Conservation (phyloP, 2,113 vertebrate species). For the Nannobrachium achirus region DNA sequence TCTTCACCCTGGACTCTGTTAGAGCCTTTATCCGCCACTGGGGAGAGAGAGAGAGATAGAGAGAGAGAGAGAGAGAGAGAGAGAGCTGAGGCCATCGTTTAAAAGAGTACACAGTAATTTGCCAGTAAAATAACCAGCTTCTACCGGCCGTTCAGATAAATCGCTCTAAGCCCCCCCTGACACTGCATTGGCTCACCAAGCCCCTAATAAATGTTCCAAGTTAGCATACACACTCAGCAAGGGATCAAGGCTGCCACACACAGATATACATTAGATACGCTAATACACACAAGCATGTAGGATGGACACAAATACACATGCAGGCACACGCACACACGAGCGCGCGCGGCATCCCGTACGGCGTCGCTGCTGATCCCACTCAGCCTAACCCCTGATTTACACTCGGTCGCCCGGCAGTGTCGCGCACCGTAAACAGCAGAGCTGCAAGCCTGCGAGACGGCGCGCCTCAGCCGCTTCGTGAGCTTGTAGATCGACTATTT, state of each 20-base stretch:
- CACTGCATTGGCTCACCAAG: constrained; percentile 56
- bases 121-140: constrained; percentile 67
- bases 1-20: too few relatives aligned
- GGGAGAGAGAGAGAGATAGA: too few relatives aligned
- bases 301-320: constrained; percentile 46
- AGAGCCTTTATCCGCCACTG: too few relatives aligned
- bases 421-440: too few relatives aligned
- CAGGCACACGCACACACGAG: constrained; percentile 33
- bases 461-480: too few relatives aligned
- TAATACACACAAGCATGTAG: constrained; percentile 45
- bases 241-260: constrained; percentile 55
- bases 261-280: constrained; percentile 51
- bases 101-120: constrained; percentile 68
- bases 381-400: neutral
- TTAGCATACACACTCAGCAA: constrained; percentile 49
- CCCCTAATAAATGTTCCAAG: constrained; percentile 66
- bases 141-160: constrained; percentile 59
- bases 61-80: too few relatives aligned
- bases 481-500: too few relatives aligned
- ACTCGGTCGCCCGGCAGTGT: too few relatives aligned
- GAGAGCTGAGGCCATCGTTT: constrained; percentile 59
- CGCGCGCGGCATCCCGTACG: constrained; percentile 48
- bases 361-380: constrained; percentile 62
- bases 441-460: too few relatives aligned
- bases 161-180: constrained; percentile 59